A percentile compares a stretch with the other conserved stretches of the same genome.
Evolutionary conservation across 2,113 vertebrate genomes (phyloP).

Genomic region (Miniopterus natalensis): DNA sequence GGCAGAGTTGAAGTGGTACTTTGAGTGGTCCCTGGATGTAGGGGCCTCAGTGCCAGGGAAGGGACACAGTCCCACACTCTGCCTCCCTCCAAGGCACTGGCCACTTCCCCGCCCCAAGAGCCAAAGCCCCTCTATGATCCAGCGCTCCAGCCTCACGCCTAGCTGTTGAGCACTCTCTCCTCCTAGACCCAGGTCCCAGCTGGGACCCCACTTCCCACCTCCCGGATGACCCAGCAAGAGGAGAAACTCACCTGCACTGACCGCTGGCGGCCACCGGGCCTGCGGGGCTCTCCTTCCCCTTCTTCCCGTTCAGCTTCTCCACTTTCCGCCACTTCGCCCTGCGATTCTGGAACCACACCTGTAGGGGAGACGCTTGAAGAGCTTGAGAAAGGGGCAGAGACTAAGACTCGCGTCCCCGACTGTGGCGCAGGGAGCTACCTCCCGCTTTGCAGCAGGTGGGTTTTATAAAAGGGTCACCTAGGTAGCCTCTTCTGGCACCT

Average conservation of each 20-base stretch:
- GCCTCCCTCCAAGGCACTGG: neutral
- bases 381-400: neutral
- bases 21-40: neutral
- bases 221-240: rapidly evolving
- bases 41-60: neutral
- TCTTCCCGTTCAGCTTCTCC: conserved; percentile 87
- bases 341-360: conserved; percentile 99
- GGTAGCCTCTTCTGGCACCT: neutral
- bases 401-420: neutral
- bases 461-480: neutral
- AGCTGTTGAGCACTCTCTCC: neutral
- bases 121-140: neutral
- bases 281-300: conserved; percentile 65
- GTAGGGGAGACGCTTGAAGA: neutral
- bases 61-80: neutral
- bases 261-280: neutral
- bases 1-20: neutral
- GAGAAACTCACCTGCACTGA: neutral
- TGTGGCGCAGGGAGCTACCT: rapidly evolving
- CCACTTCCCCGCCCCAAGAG: neutral
- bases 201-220: neutral
- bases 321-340: conserved; percentile 96
- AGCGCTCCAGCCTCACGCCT: neutral
- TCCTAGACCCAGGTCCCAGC: neutral
- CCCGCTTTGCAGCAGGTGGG: neutral